Evolutionary conservation across 2,113 vertebrate genomes (phyloP).

Genomic region (Triplophysa rosa): DNA sequence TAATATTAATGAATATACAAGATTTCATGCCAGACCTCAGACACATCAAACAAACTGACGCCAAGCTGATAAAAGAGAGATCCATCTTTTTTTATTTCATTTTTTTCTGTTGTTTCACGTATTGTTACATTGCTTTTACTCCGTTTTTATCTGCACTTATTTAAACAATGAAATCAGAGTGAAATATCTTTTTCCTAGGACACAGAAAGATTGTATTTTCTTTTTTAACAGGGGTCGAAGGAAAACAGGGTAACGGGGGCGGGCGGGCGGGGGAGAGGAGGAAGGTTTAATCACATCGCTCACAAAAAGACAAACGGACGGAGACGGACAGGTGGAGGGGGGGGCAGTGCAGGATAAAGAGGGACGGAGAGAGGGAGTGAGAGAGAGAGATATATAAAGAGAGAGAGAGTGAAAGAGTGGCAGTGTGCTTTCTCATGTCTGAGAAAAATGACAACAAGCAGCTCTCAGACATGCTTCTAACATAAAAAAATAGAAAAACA

Average conservation of each 20-base stretch:
- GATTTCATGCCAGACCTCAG: conserved; percentile 63
- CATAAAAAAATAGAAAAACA: conserved; percentile 42
- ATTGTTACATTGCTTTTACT: conserved; percentile 63
- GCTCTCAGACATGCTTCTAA: conserved; percentile 61
- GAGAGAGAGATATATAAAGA: conserved; percentile 5
- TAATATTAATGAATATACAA: not conserved
- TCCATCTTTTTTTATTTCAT: conserved; percentile 73
- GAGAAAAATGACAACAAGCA: conserved; percentile 52
- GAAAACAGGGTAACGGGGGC: not conserved
- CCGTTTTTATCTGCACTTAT: conserved; percentile 57
- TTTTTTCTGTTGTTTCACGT: conserved; percentile 62
- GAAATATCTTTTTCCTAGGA: conserved; percentile 78
- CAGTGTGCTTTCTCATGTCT: conserved; percentile 68
- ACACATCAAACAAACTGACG: conserved; percentile 69
- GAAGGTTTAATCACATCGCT: conserved; percentile 63
- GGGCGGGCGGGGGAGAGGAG: conserved; percentile 30
- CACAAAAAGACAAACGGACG: conserved; percentile 67
- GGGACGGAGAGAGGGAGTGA: conserved; percentile 5
- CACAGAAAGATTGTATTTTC: conserved; percentile 69
- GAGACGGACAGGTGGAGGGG: conserved; percentile 29
- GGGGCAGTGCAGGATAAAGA: conserved; percentile 22
- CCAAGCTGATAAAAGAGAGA: conserved; percentile 75
- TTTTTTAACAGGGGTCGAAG: conserved; percentile 48
- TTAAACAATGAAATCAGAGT: conserved; percentile 72
- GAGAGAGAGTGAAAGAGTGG: conserved; percentile 16